These are phyloP conservation scores for Chloroclystis v-ata DNA, from an alignment of 2,888 invertebrate species.

Conservation along the genomic window DNA sequence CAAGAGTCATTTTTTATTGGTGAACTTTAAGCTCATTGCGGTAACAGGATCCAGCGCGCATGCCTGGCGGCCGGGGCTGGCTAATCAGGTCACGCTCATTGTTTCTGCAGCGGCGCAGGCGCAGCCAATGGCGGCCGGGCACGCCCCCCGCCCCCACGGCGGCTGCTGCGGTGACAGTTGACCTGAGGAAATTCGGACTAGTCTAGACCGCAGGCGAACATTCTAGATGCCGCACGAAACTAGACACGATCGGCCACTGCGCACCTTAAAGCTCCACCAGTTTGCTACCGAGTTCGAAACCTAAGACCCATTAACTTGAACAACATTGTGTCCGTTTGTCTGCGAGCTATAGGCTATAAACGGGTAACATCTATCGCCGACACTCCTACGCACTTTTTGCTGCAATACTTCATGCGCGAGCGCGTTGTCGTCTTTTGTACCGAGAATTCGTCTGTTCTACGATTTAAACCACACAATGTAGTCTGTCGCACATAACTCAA, in stretches of 20 bases:
- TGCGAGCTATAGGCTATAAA: not conserved
- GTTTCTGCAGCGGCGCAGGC: slow-evolving; percentile 19
- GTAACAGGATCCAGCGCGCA: not conserved
- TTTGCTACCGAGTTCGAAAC: no score
- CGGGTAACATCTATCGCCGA: not conserved
- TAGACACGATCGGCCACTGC: no score
- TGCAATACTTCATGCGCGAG: not conserved
- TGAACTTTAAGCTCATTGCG: not conserved
- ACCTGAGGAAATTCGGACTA: slow-evolving; percentile 11
- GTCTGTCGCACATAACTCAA: not conserved
- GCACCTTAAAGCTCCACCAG: no score
- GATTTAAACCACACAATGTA: not conserved
- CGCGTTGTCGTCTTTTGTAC: slow-evolving; percentile 8
- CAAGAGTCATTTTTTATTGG: not conserved
- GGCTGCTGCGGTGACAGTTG: slow-evolving; percentile 19
- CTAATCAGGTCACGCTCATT: slow-evolving; percentile 27
- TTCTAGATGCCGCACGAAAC: not conserved
- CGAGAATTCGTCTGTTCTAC: not conserved
- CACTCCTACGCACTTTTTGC: not conserved
- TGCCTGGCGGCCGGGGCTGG: slow-evolving; percentile 3
- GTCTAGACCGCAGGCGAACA: slow-evolving; percentile 4
- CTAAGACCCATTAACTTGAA: no score
- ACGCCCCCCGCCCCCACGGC: slow-evolving; percentile 24
- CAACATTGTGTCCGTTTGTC: not conserved
- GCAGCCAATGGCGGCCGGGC: slow-evolving; percentile 34